Conservation (phyloP, 1,140 invertebrate species). For the Tenebrio molitor region DNA sequence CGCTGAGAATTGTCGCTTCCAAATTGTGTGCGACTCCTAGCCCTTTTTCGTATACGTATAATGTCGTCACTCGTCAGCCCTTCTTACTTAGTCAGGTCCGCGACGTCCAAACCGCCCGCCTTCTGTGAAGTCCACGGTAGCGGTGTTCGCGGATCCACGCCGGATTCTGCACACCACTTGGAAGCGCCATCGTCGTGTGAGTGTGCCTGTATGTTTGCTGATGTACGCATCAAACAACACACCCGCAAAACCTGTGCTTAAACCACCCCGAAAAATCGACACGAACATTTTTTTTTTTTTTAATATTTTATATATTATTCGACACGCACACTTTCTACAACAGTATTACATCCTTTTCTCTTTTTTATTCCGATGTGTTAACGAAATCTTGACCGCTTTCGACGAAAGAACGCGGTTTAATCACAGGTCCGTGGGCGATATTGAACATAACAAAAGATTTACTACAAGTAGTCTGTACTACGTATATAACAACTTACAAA, state of each 20-base stretch:
- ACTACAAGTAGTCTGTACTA: conserved; percentile 52
- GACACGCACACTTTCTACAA: conserved; percentile 18
- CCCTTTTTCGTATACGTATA: conserved; percentile 1
- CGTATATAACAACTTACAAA: conserved; percentile 49
- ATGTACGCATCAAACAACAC: conserved; percentile 36
- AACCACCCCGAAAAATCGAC: conserved; percentile 10
- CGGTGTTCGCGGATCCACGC: neutral
- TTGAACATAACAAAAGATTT: conserved; percentile 52
- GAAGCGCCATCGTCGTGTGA: conserved; percentile 26
- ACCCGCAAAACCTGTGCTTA: conserved; percentile 38
- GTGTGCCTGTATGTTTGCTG: conserved; percentile 39
- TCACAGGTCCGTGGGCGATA: conserved; percentile 35
- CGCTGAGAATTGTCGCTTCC: conserved; percentile 52
- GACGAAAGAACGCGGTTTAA: conserved; percentile 37
- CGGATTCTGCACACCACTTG: neutral
- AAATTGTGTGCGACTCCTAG: conserved; percentile 41
- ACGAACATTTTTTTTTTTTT: neutral
- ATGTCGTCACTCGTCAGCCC: conserved; percentile 25
- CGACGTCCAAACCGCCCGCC: conserved; percentile 1
- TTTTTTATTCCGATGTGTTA: conserved; percentile 17
- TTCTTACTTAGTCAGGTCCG: conserved; percentile 26
- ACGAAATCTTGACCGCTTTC: conserved; percentile 30
- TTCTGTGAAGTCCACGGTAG: conserved; percentile 28
- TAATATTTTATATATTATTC: neutral
- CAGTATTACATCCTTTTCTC: conserved; percentile 25